Base-by-base conservation (phyloP, 2,113 vertebrate species). In the Elgaria multicarinata region DNA sequence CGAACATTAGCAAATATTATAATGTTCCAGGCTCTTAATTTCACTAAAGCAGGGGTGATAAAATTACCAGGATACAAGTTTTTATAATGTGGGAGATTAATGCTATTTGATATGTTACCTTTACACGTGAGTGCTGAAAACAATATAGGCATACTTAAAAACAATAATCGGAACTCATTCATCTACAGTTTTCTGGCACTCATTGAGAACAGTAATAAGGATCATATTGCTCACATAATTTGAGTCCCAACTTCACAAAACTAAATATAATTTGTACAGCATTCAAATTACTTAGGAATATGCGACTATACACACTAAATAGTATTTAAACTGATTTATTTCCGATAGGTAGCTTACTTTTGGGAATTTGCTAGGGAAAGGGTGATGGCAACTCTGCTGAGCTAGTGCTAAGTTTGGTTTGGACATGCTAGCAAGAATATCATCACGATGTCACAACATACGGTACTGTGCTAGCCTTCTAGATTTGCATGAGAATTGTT, bases 21-120 rank as follows among this genome's bases (percentile, higher is more conserved):
- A 90, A 92, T 91, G 87, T 93, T 95, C 83, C 92, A 89, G 90
- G 85, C 92, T 93, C 89, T 89, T 94, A 18, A 91, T 69, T 82
- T 9, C 91, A 0, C 93, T 74, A 90, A 94, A 92, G 90, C 86
- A 80, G 26, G 13, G n/a, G 26, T 14, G 10, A 62, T 86, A 94
- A 94, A 94, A 89, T 3, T 26, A 18, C 12, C 72, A 88, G 66
- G 69, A 93, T 16, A 91, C 67, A 74, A 88, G 84, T 69, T 92
- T 81, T 71, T 91, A 46, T 22, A 85, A 71, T 84, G 84, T 76
- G 39, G n/a, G 87, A 88, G 91, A 90, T 90, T 74, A 80, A 39
- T 93, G 77, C 18, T 31, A 62, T 39, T 82, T 44, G 3, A 58
- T 81, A 24, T 62, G 10, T 62, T 46, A 46, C 75, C 20, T 28